A percentile compares a stretch with the other conserved stretches of the same genome.
phyloP scores from a whole-genome alignment of 2,113 vertebrate species.

The Strigops habroptila region DNA sequence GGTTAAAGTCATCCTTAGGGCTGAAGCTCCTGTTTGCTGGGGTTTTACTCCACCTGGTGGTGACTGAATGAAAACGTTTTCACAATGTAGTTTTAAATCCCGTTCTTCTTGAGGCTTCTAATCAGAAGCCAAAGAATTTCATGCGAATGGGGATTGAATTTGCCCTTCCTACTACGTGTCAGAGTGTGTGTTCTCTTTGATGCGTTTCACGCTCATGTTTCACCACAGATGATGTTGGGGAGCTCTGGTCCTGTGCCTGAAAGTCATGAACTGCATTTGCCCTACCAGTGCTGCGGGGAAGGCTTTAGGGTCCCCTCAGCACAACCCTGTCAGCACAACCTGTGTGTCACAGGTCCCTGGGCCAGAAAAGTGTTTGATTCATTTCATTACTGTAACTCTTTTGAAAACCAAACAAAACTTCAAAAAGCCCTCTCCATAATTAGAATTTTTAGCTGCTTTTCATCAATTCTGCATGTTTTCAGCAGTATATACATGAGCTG shows the following conservation, averaged over 20 bases:
- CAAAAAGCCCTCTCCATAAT: background rate
- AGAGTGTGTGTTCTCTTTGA: background rate
- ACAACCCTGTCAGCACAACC: background rate
- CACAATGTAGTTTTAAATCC: background rate
- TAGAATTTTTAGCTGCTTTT: background rate
- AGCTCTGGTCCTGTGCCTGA: background rate
- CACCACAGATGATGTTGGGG: background rate
- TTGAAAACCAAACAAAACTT: background rate
- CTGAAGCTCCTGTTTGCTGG: background rate
- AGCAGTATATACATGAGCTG: background rate
- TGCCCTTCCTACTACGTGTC: background rate
- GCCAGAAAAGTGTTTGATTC: background rate
- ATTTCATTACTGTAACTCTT: background rate
- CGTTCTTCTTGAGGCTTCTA: background rate
- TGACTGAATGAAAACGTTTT: background rate
- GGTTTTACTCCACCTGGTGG: background rate
- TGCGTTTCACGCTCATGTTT: background rate
- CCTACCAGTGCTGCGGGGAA: background rate
- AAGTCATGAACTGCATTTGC: background rate
- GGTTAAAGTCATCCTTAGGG: background rate
- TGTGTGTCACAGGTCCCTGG: no score
- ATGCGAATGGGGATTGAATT: background rate
- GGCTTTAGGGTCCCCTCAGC: background rate
- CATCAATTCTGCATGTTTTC: background rate
- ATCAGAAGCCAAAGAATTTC: background rate